Conservation (phyloP, 2,797 vertebrate genomes). For the Eleutherodactylus coqui region DNA sequence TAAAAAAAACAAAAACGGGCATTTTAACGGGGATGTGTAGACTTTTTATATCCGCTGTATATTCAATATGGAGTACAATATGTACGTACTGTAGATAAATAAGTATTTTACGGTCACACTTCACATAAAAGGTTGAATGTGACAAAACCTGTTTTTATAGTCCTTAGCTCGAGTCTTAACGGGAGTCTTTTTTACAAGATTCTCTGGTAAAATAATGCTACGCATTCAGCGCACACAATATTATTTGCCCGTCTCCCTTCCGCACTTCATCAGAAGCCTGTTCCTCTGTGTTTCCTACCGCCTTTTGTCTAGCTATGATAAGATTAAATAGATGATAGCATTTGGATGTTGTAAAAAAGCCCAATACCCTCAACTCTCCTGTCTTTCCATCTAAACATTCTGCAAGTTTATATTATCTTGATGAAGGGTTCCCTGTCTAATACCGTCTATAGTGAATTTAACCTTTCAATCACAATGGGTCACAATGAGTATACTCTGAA, state of each 20-base stretch:
- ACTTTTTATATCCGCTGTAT: too few species aligned
- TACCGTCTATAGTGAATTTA: neutral
- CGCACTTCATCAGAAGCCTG: neutral
- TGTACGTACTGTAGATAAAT: neutral
- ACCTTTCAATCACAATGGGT: constrained; percentile 22
- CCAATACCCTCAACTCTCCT: neutral
- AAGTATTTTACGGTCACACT: neutral
- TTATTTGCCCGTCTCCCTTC: neutral
- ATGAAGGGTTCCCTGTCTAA: constrained; percentile 21
- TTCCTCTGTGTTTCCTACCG: neutral
- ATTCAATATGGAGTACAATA: too few species aligned
- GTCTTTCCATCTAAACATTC: constrained; percentile 12
- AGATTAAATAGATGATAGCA: constrained; percentile 19
- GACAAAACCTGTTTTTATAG: neutral
- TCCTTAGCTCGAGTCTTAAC: neutral
- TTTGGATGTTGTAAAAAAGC: constrained; percentile 14
- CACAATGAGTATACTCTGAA: constrained; percentile 50
- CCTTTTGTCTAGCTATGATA: neutral
- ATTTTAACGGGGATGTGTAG: too few species aligned
- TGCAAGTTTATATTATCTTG: constrained; percentile 21
- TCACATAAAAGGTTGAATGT: neutral
- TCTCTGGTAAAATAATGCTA: neutral
- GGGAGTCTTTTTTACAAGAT: neutral
- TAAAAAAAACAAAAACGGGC: too few species aligned
- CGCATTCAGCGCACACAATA: neutral